Evolutionary conservation across 2,113 vertebrate genomes (phyloP).

Genomic region (Fulica atra): DNA sequence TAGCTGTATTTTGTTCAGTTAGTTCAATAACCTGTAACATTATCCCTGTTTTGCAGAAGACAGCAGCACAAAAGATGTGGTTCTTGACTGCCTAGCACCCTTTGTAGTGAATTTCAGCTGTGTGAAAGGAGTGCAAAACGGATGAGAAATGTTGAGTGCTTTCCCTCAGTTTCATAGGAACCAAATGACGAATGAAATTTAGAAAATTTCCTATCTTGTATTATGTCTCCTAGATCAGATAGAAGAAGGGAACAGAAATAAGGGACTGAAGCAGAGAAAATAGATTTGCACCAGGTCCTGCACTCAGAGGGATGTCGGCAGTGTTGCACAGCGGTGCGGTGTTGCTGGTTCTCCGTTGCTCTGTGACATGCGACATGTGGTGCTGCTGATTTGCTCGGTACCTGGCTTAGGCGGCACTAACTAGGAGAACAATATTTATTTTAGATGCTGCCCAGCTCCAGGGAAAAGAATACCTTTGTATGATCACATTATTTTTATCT

Average conservation of each 20-base stretch:
- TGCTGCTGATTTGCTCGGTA: neutral
- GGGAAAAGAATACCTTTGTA: neutral
- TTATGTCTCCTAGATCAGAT: neutral
- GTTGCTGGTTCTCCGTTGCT: neutral
- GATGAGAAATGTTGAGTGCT: slow-evolving; percentile 3
- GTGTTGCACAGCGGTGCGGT: fast-evolving
- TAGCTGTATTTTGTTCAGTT: slow-evolving; percentile 20
- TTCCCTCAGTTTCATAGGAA: neutral
- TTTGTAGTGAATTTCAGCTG: slow-evolving; percentile 29
- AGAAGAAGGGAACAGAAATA: neutral
- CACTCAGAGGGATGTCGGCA: fast-evolving
- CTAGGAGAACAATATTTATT: neutral
- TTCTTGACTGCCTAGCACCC: slow-evolving; percentile 11
- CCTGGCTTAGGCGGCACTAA: neutral
- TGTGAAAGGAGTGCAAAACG: slow-evolving; percentile 21
- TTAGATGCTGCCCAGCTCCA: neutral
- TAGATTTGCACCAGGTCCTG: fast-evolving
- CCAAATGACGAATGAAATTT: neutral
- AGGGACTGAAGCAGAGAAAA: neutral
- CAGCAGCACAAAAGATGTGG: slow-evolving; percentile 22
- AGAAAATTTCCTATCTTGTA: neutral
- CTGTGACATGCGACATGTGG: neutral
- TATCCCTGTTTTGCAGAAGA: slow-evolving; percentile 36
- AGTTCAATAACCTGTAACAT: slow-evolving; percentile 18
- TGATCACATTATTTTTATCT: neutral